These are phyloP conservation scores for Druon quercuslanigerum DNA, from an alignment of 1,140 invertebrate species.

Conservation along the genomic window DNA sequence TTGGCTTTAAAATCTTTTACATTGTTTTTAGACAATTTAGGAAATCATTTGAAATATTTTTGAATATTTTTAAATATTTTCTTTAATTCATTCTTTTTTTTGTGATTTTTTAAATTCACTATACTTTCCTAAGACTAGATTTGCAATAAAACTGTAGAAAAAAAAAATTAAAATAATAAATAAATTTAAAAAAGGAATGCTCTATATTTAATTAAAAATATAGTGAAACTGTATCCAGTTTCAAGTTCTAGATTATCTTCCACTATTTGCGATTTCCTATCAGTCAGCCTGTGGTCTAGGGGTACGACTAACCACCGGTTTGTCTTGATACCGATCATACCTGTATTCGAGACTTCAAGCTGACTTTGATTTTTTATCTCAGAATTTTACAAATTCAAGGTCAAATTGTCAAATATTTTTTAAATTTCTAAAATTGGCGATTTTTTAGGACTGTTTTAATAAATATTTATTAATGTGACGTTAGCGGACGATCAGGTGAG, in stretches of 20 bases:
- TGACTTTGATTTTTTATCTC: slow-evolving; percentile 71
- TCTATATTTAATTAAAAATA: no score
- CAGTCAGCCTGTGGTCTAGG: slow-evolving; percentile 72
- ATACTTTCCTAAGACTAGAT: no score
- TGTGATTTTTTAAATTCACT: no score
- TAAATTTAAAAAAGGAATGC: no score
- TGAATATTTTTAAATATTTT: no score
- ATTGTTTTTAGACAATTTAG: no score
- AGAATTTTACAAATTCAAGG: slow-evolving; percentile 69
- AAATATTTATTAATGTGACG: slow-evolving; percentile 63
- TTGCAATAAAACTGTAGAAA: no score
- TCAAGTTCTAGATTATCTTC: slow-evolving; percentile 54
- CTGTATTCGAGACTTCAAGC: slow-evolving; percentile 72
- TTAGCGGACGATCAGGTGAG: slow-evolving; percentile 45
- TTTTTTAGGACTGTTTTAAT: slow-evolving; percentile 42
- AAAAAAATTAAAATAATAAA: no score
- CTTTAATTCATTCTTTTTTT: no score
- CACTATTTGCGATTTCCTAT: slow-evolving; percentile 58
- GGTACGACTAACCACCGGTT: slow-evolving; percentile 60
- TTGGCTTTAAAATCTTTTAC: no score
- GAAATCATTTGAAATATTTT: no score
- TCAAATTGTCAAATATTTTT: slow-evolving; percentile 36
- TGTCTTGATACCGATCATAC: slow-evolving; percentile 44
- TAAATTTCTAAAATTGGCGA: not conserved
- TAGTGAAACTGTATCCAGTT: not conserved